phyloP scores from a whole-genome alignment of 2,888 invertebrate species.

The Leptarthrus brevirostris region DNA sequence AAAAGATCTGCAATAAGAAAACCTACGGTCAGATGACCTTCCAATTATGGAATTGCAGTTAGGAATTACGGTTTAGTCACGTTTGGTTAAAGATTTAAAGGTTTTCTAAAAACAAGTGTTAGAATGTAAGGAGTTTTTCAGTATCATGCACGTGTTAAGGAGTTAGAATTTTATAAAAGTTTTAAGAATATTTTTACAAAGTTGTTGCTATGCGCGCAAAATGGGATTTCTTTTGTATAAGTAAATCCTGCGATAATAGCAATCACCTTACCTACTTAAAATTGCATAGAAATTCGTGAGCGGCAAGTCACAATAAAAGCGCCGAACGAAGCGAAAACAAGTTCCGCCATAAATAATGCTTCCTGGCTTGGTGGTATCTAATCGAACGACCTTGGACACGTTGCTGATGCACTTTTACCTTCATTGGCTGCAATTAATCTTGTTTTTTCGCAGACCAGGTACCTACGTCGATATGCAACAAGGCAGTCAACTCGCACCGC shows the following conservation, averaged over 20 bases:
- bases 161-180: constrained; percentile 9
- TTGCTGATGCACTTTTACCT: constrained; percentile 41
- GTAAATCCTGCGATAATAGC: not conserved
- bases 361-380: constrained; percentile 18
- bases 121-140: not conserved
- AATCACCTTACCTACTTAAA: not conserved
- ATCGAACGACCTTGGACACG: constrained; percentile 33
- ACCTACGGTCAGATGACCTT: constrained; percentile 19
- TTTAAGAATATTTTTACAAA: not conserved
- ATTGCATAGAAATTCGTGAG: too few relatives aligned
- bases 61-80: constrained; percentile 33
- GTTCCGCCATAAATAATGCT: constrained; percentile 36
- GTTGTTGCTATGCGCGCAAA: too few relatives aligned
- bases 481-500: not conserved
- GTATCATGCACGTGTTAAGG: constrained; percentile 29
- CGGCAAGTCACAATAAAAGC: not conserved
- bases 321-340: not conserved
- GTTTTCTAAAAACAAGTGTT: constrained; percentile 1
- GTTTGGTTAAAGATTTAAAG: constrained; percentile 5
- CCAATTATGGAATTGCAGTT: constrained; percentile 9
- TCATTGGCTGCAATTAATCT: constrained; percentile 43
- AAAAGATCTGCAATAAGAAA: constrained; percentile 32
- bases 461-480: not conserved
- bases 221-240: too few relatives aligned
- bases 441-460: not conserved